These are phyloP conservation scores for Drosophila sp. DNA, from an alignment of 1,140 invertebrate genomes.

Conservation along the genomic window DNA sequence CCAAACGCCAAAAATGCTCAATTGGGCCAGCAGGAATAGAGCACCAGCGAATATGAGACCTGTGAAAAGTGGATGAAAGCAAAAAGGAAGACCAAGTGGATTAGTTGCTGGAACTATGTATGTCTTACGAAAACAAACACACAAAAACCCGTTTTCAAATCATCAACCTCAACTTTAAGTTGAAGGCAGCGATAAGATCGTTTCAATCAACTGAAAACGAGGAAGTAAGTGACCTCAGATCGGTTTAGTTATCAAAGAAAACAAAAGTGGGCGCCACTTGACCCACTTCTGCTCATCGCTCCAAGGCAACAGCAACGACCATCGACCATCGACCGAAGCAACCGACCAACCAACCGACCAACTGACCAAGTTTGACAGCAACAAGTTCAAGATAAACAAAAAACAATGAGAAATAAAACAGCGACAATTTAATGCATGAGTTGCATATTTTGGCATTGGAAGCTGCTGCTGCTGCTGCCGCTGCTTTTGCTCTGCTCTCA, in stretches of 20 bases:
- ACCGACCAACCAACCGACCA: slow-evolving; percentile 46
- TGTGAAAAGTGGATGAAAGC: slow-evolving; percentile 22
- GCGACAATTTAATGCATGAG: slow-evolving; percentile 80
- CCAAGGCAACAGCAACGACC: slow-evolving; percentile 24
- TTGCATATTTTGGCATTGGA: slow-evolving; percentile 70
- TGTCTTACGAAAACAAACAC: background rate
- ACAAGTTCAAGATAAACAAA: slow-evolving; percentile 79
- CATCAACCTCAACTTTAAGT: slow-evolving; percentile 11
- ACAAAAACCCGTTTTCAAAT: slow-evolving; percentile 13
- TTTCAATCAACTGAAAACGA: slow-evolving; percentile 41
- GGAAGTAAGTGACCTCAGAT: slow-evolving; percentile 57
- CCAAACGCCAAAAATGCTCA: slow-evolving; percentile 80
- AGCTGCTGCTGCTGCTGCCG: slow-evolving; percentile 9
- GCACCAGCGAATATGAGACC: slow-evolving; percentile 75
- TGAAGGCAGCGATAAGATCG: slow-evolving; percentile 39
- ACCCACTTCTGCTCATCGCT: slow-evolving; percentile 55
- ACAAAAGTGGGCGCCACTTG: slow-evolving; percentile 77
- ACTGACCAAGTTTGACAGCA: slow-evolving; percentile 79
- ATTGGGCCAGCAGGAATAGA: slow-evolving; percentile 74
- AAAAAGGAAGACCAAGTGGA: slow-evolving; percentile 10
- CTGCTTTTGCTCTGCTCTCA: slow-evolving; percentile 4
- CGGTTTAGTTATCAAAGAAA: slow-evolving; percentile 75
- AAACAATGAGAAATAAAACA: slow-evolving; percentile 80
- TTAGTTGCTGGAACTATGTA: slow-evolving; percentile 12
- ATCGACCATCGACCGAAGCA: background rate